phyloP scores from a whole-genome alignment of 1,140 invertebrate species.

The Melipona quadrifasciata region DNA sequence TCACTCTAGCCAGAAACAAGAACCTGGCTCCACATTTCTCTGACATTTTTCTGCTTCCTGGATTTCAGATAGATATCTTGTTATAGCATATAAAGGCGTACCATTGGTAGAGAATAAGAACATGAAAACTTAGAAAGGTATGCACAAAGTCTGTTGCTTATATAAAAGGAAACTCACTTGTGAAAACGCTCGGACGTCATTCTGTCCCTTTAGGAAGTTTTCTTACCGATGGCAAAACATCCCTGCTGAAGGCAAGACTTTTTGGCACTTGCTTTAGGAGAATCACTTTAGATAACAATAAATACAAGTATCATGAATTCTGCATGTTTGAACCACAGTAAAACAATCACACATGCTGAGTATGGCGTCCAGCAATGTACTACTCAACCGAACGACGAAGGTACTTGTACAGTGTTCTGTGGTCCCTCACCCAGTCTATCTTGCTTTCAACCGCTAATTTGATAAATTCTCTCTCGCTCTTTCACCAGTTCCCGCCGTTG shows the following conservation, averaged over 20 bases:
- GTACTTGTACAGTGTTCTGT: conserved; percentile 23
- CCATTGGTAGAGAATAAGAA: conserved; percentile 37
- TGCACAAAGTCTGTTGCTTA: not conserved
- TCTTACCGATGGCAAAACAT: conserved; percentile 39
- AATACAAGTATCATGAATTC: conserved; percentile 2
- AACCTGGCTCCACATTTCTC: conserved; percentile 31
- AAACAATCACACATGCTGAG: conserved; percentile 8
- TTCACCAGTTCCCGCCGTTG: conserved; percentile 38
- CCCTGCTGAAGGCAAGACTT: not conserved
- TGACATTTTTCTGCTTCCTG: conserved; percentile 56
- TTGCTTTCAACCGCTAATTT: conserved; percentile 26
- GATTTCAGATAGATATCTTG: conserved; percentile 12
- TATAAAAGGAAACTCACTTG: conserved; percentile 74
- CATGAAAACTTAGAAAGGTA: conserved; percentile 24
- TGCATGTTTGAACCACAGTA: not conserved
- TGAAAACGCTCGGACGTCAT: conserved; percentile 80
- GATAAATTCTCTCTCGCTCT: conserved; percentile 37
- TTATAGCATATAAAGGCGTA: not conserved
- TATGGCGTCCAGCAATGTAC: conserved; percentile 64
- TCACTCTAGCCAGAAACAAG: conserved; percentile 34
- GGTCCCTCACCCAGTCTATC: conserved; percentile 31
- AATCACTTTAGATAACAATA: not conserved
- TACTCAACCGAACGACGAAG: conserved; percentile 55
- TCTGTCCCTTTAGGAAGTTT: conserved; percentile 38
- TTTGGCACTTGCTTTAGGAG: conserved; percentile 14